Conservation (phyloP, 1,140 invertebrate genomes). For the Aphelenchoides besseyi region DNA sequence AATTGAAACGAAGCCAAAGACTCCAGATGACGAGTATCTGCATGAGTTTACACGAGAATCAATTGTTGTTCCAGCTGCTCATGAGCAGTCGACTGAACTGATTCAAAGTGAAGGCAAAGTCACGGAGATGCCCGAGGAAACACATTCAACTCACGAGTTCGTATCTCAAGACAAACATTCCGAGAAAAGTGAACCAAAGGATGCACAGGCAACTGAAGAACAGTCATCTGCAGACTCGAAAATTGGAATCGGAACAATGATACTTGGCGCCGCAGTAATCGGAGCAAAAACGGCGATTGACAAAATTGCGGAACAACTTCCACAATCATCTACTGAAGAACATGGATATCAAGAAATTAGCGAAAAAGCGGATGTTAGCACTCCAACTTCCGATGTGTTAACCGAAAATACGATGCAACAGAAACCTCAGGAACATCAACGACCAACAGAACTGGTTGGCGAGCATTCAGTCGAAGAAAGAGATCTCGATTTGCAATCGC, state of each 20-base stretch:
- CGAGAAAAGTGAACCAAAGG: neutral
- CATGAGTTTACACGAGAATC: neutral
- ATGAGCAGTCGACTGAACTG: neutral
- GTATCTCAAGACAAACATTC: neutral
- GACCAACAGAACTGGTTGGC: neutral
- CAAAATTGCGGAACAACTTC: slow-evolving; percentile 1
- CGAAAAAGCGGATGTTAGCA: neutral
- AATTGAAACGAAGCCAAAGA: too few species aligned
- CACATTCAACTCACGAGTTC: neutral
- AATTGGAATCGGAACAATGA: slow-evolving; percentile 21
- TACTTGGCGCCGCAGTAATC: neutral
- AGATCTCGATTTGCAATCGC: slow-evolving; percentile 12
- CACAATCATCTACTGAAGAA: neutral
- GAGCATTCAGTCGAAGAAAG: neutral
- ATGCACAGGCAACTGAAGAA: neutral
- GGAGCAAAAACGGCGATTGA: slow-evolving; percentile 13
- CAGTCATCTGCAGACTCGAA: neutral
- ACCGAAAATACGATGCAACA: neutral
- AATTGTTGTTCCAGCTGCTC: neutral
- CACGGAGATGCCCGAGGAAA: neutral
- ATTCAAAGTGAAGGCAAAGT: neutral
- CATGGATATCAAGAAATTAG: slow-evolving; percentile 3
- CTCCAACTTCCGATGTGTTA: neutral
- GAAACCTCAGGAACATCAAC: neutral
- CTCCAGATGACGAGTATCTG: neutral